Percentiles rank a stretch among this genome's conserved stretches.
Evolutionary conservation across 2,888 invertebrate genomes (phyloP).

Genomic region (Papilio protenor): DNA sequence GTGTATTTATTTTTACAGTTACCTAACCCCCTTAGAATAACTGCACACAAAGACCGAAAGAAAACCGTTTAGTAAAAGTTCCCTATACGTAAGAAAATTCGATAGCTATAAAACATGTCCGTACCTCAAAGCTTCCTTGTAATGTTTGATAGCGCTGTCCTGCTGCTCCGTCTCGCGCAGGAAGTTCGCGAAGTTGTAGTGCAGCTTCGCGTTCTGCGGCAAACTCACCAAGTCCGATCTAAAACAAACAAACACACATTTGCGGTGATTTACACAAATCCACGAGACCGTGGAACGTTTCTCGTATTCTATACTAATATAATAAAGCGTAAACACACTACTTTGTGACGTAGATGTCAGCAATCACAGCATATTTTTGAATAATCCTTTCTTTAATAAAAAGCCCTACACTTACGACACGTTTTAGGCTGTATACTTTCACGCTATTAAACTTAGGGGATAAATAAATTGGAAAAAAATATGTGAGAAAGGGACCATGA

Average conservation of each 20-base stretch:
- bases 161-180: slow-evolving; percentile 90
- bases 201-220: slow-evolving; percentile 95
- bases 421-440: no score
- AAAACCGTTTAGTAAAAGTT: slow-evolving; percentile 17
- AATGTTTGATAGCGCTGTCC: slow-evolving; percentile 90
- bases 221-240: slow-evolving; percentile 92
- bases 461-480: no score
- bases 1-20: background rate
- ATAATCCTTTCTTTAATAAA: no score
- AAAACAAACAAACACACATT: slow-evolving; percentile 76
- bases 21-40: no score
- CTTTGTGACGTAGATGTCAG: no score
- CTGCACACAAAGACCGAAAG: no score
- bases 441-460: no score
- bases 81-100: background rate
- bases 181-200: slow-evolving; percentile 95
- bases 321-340: no score
- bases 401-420: no score
- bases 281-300: slow-evolving; percentile 56
- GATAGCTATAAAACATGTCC: slow-evolving; percentile 4
- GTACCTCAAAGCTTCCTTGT: slow-evolving; percentile 92
- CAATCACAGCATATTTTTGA: no score
- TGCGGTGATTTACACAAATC: slow-evolving; percentile 65
- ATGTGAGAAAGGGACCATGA: no score
- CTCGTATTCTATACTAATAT: no score